phyloP scores from a whole-genome alignment of 2,113 vertebrate species.

The Brachyistius frenatus region DNA sequence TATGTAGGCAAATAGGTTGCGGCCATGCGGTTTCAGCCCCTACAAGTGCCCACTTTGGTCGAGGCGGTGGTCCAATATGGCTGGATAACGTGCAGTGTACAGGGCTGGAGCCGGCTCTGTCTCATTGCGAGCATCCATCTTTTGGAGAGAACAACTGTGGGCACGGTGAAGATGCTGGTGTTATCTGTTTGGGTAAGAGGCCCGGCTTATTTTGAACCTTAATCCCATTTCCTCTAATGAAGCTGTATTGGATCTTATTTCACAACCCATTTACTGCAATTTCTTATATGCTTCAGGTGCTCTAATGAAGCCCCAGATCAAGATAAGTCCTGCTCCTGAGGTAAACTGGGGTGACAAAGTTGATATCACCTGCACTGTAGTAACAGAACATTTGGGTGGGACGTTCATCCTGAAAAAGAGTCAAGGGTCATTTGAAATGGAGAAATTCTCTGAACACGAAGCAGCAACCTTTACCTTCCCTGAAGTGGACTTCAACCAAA shows the following conservation, averaged over 20 bases:
- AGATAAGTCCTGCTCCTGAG: constrained; percentile 46
- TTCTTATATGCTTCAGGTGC: constrained; percentile 46
- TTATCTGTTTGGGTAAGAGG: constrained; percentile 75
- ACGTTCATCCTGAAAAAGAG: constrained; percentile 59
- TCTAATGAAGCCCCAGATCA: constrained; percentile 69
- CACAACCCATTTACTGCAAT: too few species aligned
- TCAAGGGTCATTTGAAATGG: constrained; percentile 49
- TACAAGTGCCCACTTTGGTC: constrained; percentile 60
- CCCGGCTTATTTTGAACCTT: not conserved
- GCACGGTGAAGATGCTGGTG: constrained; percentile 75
- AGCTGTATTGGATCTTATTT: too few species aligned
- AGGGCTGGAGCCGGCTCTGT: constrained; percentile 64
- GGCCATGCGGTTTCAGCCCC: constrained; percentile 70
- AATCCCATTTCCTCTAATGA: not conserved
- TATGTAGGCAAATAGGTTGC: constrained; percentile 70
- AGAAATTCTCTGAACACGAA: constrained; percentile 56
- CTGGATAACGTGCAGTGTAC: constrained; percentile 74
- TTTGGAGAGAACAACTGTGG: constrained; percentile 77
- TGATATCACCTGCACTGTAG: constrained; percentile 71
- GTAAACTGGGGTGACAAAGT: constrained; percentile 74
- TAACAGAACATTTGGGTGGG: constrained; percentile 67
- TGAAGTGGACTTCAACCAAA: constrained; percentile 66
- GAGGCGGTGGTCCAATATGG: constrained; percentile 75
- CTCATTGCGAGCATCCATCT: constrained; percentile 57
- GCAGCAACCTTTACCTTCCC: constrained; percentile 63